Evolutionary conservation across 2,888 invertebrate species (phyloP).

Genomic region (Linyphia triangularis): DNA sequence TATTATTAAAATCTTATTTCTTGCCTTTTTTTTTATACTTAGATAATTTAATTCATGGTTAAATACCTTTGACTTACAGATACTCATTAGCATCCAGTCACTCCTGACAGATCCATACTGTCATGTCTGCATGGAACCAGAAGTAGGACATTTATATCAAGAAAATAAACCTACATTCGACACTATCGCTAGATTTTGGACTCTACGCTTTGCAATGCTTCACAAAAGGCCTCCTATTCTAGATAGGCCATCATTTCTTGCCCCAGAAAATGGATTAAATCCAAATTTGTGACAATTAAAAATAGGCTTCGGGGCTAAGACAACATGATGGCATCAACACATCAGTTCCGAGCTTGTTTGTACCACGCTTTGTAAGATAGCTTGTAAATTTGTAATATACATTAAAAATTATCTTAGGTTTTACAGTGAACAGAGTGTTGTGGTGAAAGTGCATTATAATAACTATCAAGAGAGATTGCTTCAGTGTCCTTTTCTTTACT

Average conservation of each 20-base stretch:
- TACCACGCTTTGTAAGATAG: conserved; percentile 41
- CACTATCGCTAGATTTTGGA: conserved; percentile 80
- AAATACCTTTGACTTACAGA: conserved; percentile 80
- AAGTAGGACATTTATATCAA: conserved; percentile 79
- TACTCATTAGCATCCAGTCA: conserved; percentile 92
- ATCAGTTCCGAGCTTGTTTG: neutral
- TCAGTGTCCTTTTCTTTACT: neutral
- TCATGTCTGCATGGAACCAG: conserved; percentile 81
- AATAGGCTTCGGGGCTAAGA: neutral
- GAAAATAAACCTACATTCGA: conserved; percentile 79
- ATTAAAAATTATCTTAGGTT: neutral
- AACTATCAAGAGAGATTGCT: neutral
- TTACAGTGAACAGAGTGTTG: neutral
- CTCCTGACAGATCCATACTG: conserved; percentile 87
- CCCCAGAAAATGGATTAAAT: conserved; percentile 59
- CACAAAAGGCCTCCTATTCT: conserved; percentile 57
- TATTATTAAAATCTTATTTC: neutral
- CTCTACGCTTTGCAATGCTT: conserved; percentile 80
- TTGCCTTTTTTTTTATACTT: neutral
- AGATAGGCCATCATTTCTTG: conserved; percentile 48
- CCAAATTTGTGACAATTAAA: conserved; percentile 52
- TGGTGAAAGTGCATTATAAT: neutral
- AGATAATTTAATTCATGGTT: neutral
- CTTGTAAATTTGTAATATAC: conserved; percentile 50
- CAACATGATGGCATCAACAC: neutral